Percentiles rank a stretch among this genome's conserved stretches.
These are phyloP conservation scores for Melanostoma scalare DNA, from an alignment of 2,888 invertebrate genomes.

Conservation along the genomic window DNA sequence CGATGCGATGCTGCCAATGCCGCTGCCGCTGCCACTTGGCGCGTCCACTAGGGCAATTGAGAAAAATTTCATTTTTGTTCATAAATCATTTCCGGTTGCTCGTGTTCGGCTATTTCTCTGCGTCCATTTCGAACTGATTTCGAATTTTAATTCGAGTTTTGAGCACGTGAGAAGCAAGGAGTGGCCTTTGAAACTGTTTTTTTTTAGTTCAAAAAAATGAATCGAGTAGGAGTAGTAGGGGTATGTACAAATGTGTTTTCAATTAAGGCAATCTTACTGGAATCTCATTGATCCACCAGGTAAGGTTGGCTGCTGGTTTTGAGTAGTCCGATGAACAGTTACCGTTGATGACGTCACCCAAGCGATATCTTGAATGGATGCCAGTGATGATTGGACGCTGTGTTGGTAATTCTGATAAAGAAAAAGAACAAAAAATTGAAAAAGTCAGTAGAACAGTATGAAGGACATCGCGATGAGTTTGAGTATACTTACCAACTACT, in stretches of 20 bases:
- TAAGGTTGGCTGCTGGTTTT: constrained; percentile 84
- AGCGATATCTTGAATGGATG: constrained; percentile 83
- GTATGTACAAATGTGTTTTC: constrained; percentile 19
- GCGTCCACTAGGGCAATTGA: constrained; percentile 51
- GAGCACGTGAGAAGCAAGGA: constrained; percentile 7
- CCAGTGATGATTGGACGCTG: constrained; percentile 83
- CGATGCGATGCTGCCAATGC: constrained; percentile 7
- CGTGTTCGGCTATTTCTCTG: constrained; percentile 57
- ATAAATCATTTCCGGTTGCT: constrained; percentile 72
- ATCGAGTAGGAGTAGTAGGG: constrained; percentile 8
- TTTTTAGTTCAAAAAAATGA: constrained; percentile 20
- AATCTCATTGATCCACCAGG: constrained; percentile 84
- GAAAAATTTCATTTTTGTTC: constrained; percentile 69
- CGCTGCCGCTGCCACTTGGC: constrained; percentile 53
- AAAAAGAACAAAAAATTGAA: constrained; percentile 28
- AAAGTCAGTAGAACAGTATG: constrained; percentile 3
- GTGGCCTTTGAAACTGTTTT: constrained; percentile 21
- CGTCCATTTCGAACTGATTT: constrained; percentile 51
- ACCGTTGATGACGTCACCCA: constrained; percentile 83
- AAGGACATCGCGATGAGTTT: background rate
- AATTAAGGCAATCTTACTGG: constrained; percentile 77
- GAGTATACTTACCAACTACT: constrained; percentile 79
- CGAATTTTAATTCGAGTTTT: constrained; percentile 52
- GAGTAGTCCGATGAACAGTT: constrained; percentile 84
- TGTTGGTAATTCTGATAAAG: constrained; percentile 82